Conservation (phyloP, 2,888 invertebrate species). For the Parasteatoda lunata region DNA sequence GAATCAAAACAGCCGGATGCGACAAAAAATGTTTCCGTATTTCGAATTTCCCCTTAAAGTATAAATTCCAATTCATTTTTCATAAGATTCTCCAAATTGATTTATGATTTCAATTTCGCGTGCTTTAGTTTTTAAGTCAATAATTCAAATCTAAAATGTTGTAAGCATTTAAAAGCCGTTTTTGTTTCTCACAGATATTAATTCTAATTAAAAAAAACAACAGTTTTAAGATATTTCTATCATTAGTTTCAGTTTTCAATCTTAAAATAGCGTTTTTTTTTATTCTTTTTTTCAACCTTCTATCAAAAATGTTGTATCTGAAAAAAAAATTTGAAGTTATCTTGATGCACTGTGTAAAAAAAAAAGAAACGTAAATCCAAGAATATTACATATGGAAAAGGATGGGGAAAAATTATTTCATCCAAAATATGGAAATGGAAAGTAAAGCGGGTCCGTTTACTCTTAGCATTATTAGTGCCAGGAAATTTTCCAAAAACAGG, state of each 20-base stretch:
- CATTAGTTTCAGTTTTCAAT: too few relatives aligned
- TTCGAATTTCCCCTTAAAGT: not conserved
- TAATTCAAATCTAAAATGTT: too few relatives aligned
- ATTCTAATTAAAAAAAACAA: too few relatives aligned
- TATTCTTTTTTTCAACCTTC: constrained; percentile 50
- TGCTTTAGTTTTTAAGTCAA: too few relatives aligned
- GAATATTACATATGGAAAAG: constrained; percentile 33
- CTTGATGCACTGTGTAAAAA: constrained; percentile 39
- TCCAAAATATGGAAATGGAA: constrained; percentile 48
- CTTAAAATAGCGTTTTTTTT: constrained; percentile 16
- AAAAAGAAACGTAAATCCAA: constrained; percentile 32
- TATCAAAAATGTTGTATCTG: constrained; percentile 54
- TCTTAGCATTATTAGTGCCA: constrained; percentile 41
- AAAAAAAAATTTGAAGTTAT: constrained; percentile 34
- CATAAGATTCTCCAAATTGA: not conserved
- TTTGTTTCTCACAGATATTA: too few relatives aligned
- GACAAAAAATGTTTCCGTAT: not conserved
- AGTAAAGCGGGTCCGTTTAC: constrained; percentile 14
- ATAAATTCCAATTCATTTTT: not conserved
- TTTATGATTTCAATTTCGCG: not conserved
- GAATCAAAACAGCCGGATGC: not conserved
- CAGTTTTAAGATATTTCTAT: too few relatives aligned
- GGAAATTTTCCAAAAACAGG: constrained; percentile 36
- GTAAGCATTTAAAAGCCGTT: too few relatives aligned
- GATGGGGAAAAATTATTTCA: constrained; percentile 21